Conservation (phyloP, 2,888 invertebrate genomes). For the Amiota communis region DNA sequence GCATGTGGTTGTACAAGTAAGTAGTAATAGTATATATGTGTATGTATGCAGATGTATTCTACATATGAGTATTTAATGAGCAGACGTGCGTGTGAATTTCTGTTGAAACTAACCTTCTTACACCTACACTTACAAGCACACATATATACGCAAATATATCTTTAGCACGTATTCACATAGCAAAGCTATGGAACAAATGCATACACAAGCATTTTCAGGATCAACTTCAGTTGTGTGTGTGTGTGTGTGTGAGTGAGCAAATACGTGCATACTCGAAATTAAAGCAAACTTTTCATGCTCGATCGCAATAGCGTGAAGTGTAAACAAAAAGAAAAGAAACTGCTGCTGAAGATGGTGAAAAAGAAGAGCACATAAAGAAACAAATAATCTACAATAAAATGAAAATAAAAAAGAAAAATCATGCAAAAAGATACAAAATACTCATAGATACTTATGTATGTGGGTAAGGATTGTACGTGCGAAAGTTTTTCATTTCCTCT, state of each 20-base stretch:
- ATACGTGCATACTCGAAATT: constrained; percentile 61
- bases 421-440: constrained; percentile 36
- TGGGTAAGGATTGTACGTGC: constrained; percentile 65
- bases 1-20: constrained; percentile 12
- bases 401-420: constrained; percentile 34
- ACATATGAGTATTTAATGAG: constrained; percentile 64
- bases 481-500: constrained; percentile 67
- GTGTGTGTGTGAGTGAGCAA: constrained; percentile 44
- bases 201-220: too few species aligned
- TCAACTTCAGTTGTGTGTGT: constrained; percentile 39
- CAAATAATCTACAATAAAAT: constrained; percentile 17
- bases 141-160: constrained; percentile 25
- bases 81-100: constrained; percentile 62
- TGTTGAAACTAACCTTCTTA: constrained; percentile 48
- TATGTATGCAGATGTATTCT: constrained; percentile 38
- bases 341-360: constrained; percentile 17
- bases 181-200: too few species aligned
- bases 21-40: constrained; percentile 13
- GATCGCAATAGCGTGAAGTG: constrained; percentile 50
- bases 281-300: constrained; percentile 68
- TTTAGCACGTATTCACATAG: neutral
- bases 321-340: constrained; percentile 35
- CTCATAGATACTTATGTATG: constrained; percentile 50
- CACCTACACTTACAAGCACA: constrained; percentile 26
- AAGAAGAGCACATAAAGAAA: constrained; percentile 3